phyloP scores from a whole-genome alignment of 1,140 invertebrate species.

The Cotesia chilonis region DNA sequence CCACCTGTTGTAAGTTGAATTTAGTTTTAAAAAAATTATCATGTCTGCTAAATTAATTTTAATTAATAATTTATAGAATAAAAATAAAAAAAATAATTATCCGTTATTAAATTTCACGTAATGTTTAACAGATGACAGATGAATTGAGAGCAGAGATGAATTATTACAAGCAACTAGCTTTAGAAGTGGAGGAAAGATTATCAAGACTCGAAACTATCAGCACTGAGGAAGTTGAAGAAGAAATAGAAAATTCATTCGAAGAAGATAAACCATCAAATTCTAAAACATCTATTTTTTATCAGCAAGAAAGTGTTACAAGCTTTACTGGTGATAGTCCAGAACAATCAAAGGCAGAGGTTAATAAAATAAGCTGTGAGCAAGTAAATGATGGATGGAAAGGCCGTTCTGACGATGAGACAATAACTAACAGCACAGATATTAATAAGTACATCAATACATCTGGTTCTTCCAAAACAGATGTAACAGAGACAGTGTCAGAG shows the following conservation, averaged over 20 bases:
- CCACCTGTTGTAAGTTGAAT: slow-evolving; percentile 69
- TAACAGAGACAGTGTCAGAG: slow-evolving; percentile 50
- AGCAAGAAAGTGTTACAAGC: neutral
- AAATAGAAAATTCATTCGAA: slow-evolving; percentile 4
- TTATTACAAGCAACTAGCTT: slow-evolving; percentile 71
- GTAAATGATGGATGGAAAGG: neutral
- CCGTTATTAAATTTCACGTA: slow-evolving; percentile 2
- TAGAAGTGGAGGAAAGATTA: slow-evolving; percentile 67
- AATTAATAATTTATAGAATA: slow-evolving; percentile 36
- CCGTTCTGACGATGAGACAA: slow-evolving; percentile 46
- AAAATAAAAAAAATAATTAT: slow-evolving; percentile 7
- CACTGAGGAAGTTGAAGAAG: neutral
- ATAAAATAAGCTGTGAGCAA: neutral
- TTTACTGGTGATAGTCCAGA: neutral
- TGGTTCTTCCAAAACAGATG: slow-evolving; percentile 41
- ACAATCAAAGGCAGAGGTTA: neutral
- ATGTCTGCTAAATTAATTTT: slow-evolving; percentile 34
- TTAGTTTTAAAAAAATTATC: neutral
- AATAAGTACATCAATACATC: slow-evolving; percentile 50
- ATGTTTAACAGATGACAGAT: slow-evolving; percentile 66
- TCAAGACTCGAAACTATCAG: neutral
- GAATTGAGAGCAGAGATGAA: slow-evolving; percentile 71
- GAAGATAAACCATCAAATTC: neutral
- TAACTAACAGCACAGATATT: slow-evolving; percentile 44
- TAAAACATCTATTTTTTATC: neutral